These are phyloP conservation scores for Vannuccia rotundouncinata DNA, from an alignment of 2,888 invertebrate genomes.

Conservation along the genomic window DNA sequence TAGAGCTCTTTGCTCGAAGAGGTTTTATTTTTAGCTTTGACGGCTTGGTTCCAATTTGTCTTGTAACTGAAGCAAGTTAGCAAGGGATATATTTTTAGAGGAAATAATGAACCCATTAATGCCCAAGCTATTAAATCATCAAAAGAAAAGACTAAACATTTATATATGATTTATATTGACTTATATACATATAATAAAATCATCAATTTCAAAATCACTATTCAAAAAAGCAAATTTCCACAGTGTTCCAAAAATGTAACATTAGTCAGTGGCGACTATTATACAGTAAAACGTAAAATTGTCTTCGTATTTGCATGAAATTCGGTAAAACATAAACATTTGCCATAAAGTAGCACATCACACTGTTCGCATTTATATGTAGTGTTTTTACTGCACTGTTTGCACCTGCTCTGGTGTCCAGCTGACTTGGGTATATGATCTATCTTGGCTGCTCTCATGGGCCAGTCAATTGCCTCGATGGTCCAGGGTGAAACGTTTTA, in stretches of 20 bases:
- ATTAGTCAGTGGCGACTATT: neutral
- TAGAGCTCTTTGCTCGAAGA: no score
- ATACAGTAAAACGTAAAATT: neutral
- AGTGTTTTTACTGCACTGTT: slow-evolving; percentile 16
- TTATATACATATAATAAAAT: neutral
- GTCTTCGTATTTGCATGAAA: neutral
- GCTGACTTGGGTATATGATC: neutral
- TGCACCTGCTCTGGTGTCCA: slow-evolving; percentile 8
- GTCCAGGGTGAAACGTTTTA: neutral
- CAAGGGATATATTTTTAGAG: no score
- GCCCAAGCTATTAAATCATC: neutral
- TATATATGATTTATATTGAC: neutral
- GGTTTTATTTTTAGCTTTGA: no score
- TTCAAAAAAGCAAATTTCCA: neutral
- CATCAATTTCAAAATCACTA: neutral
- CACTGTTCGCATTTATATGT: neutral
- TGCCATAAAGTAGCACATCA: neutral
- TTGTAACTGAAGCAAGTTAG: no score
- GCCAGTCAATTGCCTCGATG: slow-evolving; percentile 8
- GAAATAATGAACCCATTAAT: neutral
- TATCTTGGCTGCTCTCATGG: neutral
- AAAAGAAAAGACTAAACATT: neutral
- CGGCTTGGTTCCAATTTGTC: no score
- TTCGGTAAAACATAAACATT: neutral
- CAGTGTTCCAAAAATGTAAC: neutral